Base-by-base conservation (phyloP, 2,888 invertebrate species). In the Lottia gigantea region DNA sequence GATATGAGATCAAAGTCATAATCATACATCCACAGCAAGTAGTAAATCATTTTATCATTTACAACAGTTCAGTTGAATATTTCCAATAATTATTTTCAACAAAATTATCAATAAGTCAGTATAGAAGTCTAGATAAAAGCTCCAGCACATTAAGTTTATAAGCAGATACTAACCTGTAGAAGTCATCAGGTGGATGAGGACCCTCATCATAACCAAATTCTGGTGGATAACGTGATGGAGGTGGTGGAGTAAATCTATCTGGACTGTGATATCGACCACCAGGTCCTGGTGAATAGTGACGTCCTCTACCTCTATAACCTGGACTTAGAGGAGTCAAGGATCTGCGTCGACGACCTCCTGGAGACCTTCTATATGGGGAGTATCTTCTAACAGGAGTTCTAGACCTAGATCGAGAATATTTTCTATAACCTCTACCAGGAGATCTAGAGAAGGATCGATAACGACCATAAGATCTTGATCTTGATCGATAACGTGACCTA, bases 401-500 rank as follows among this genome's bases (percentile, higher is more conserved):
- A 16, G 71, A 71, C 16, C 71, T 16, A n/a, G 71, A 71, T 64
- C 71, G 31, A 14, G 67, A 62, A 68, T 68, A 68, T 25, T 46
- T 62, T 25, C 62, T 62, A 45, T 62, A 68, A 46, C 74, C 63
- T 23, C 71, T 61, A n/a, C n/a, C 19, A 14, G 70, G 70, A 25
- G 70, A 68, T 46, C 65, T 46, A 26, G 67, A 71, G 19, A 46
- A 61, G 55, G 63, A 62, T 14, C 68, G 62, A 40, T 62, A 66
- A 14, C 68, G 65, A 62, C 68, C 62, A 15, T 64, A 67, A 8
- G 74, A 68, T 40, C 62, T 67, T n/a, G 70, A 71, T 69, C 77
- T 71, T 15, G 78, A 76, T 63, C 73, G 71, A 62, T 74, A 66
- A 62, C 74, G 66, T 62, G 75, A 71, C 47, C 67, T 66, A 46